Percentiles rank a stretch among this genome's conserved stretches.
phyloP scores from a whole-genome alignment of 2,113 vertebrate species.

The Pangasianodon hypophthalmus region DNA sequence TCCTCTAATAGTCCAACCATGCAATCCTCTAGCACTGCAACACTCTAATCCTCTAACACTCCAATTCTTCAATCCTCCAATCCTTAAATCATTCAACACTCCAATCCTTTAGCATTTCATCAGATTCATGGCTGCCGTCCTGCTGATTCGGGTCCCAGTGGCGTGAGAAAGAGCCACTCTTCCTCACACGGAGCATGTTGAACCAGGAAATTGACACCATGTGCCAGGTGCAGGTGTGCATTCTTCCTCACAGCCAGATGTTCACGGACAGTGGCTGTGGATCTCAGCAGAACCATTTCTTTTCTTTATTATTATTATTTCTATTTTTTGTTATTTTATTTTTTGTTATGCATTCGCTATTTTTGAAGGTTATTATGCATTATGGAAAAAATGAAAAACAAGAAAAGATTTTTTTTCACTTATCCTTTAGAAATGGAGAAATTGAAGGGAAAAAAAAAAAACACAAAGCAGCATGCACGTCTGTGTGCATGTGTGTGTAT shows the following conservation, averaged over 20 bases:
- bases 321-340: background rate
- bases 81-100: background rate
- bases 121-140: background rate
- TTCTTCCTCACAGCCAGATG: slow-evolving; percentile 4
- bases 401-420: too few species aligned
- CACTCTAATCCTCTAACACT: background rate
- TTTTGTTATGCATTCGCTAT: background rate
- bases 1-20: background rate
- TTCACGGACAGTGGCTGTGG: background rate
- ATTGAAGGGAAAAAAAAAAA: background rate
- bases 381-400: background rate
- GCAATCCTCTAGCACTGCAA: background rate
- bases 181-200: background rate
- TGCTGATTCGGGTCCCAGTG: background rate
- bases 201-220: slow-evolving; percentile 25
- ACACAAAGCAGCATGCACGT: background rate
- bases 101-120: background rate
- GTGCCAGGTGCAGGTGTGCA: slow-evolving; percentile 31
- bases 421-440: background rate
- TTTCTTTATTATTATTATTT: background rate
- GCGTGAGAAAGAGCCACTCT: slow-evolving; percentile 20
- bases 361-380: background rate
- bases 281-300: background rate
- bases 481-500: background rate
- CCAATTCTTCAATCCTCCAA: background rate